Conservation (phyloP, 2,888 invertebrate species). For the Caenorhabditis drosophilae region DNA sequence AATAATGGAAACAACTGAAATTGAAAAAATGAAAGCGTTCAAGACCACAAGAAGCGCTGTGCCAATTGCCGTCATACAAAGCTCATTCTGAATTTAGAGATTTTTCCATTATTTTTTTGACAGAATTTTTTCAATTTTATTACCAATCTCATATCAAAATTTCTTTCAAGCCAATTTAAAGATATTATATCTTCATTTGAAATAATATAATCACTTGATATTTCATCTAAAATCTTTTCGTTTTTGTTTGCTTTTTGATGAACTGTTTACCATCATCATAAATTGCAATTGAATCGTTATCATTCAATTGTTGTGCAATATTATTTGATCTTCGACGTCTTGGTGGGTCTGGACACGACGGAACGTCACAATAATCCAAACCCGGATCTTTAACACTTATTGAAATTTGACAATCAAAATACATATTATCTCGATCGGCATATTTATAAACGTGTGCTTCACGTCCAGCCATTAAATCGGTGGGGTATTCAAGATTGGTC, state of each 20-base stretch:
- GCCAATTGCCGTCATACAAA: slow-evolving; percentile 52
- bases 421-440: slow-evolving; percentile 65
- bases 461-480: slow-evolving; percentile 65
- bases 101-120: background rate
- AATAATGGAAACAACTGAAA: slow-evolving; percentile 23
- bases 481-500: slow-evolving; percentile 65
- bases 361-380: slow-evolving; percentile 61
- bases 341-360: slow-evolving; percentile 64
- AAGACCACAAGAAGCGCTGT: slow-evolving; percentile 38
- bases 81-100: slow-evolving; percentile 28
- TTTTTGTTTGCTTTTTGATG: too few species aligned
- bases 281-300: slow-evolving; percentile 1
- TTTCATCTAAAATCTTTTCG: too few species aligned
- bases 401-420: slow-evolving; percentile 67
- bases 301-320: background rate
- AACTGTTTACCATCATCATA: slow-evolving; percentile 27
- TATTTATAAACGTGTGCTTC: slow-evolving; percentile 68
- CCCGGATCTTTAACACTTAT: slow-evolving; percentile 64
- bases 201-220: slow-evolving; percentile 41
- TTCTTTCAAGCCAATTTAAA: slow-evolving; percentile 35
- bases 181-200: slow-evolving; percentile 39
- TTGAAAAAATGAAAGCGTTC: slow-evolving; percentile 30
- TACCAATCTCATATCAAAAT: slow-evolving; percentile 38
- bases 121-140: background rate
- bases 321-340: slow-evolving; percentile 39